Base-by-base conservation (phyloP, 2,113 vertebrate genomes). In the Vireo altiloquus region DNA sequence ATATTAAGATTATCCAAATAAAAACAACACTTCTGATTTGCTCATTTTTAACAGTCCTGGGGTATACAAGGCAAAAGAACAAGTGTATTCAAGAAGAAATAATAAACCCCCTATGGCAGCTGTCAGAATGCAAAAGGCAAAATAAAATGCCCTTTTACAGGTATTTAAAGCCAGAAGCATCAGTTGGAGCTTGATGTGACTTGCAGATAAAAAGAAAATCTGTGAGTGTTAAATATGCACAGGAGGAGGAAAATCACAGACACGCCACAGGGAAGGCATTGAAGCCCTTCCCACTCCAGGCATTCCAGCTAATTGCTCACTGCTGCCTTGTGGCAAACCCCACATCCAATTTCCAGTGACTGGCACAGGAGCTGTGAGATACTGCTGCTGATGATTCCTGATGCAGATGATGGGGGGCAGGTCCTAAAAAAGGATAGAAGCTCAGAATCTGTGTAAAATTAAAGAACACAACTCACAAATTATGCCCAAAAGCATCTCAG, bases 271-370 rank as follows among this genome's bases (percentile, higher is more conserved):
- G 71, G 72, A 28, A 39, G 30, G 25, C 24, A 57, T 0, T 50
- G 46, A 77, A 95, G 37, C 12, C 37, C 10, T 66, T 64, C n/a
- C n/a, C 31, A 46, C 40, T 49, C 37, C n/a, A 59, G 53, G n/a
- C 31, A 28, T 57, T 74, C 63, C 54, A 76, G 33, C 22, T 40
- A 13, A 82, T 21, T 46, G 22, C 47, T 78, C 46, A 2, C 40
- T 68, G 14, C 46, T 47, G 35, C 70, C 63, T 61, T 9, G 60
- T 79, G 75, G 39, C 66, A 82, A 82, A 87, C 15, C 44, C 18
- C 25, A 39, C n/a, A 46, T 37, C 71, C n/a, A 35, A 18, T 0
- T 22, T 8, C 9, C 30, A n/a, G 5, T 0, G 4, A 4, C 15
- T 56, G 70, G 30, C 24, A 66, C 17, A 44, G n/a, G 47, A 87